Base-by-base conservation (phyloP, 2,888 invertebrate species). In the Rhagophthalmus giganteus region DNA sequence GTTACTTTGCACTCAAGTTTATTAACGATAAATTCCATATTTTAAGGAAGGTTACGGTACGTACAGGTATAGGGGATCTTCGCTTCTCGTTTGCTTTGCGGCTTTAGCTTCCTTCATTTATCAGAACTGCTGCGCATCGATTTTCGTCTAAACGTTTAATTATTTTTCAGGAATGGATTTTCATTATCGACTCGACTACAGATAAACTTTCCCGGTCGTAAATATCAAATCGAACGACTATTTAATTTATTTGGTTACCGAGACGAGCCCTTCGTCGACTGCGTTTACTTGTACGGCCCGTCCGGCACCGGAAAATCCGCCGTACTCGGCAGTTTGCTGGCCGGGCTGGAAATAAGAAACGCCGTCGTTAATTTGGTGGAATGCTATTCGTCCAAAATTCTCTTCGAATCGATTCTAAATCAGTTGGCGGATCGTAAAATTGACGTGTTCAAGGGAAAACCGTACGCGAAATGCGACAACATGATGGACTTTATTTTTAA, bases 221-320 rank as follows among this genome's bases (percentile, higher is more conserved):
- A 63, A 46, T 44, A 51, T 27, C 74, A 76, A 65, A 73, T 75
- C 47, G 61, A 65, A 26, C 65, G 66, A 54, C 67, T 76, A 14
- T 65, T 64, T 58, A 68, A 69, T 59, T 63, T 73, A 13, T 71
- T 68, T 55, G 82, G 81, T 1, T 67, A 71, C 37, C 46, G 58
- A 13, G 79, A 81, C 56, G 86, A 87, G 68, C 79, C 82, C 11
- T 77, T 86, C 67, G 86, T 87, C 11, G 77, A 82, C 59, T 81
- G 84, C 58, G 74, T 94, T 63, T 91, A 88, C 76, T 64, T 92
- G 41, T 86, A 86, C 70, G 94, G 94, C n/a, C 87, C 87, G 69
- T 84, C 89, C 59, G 86, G 88, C 6, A 88, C 88, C 12, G 94
- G 93, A 15, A 94, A 94, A 78, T 83, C 86, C n/a, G 72, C 85